These are phyloP conservation scores for Caprella mutica DNA, from an alignment of 2,888 invertebrate genomes.

Conservation along the genomic window DNA sequence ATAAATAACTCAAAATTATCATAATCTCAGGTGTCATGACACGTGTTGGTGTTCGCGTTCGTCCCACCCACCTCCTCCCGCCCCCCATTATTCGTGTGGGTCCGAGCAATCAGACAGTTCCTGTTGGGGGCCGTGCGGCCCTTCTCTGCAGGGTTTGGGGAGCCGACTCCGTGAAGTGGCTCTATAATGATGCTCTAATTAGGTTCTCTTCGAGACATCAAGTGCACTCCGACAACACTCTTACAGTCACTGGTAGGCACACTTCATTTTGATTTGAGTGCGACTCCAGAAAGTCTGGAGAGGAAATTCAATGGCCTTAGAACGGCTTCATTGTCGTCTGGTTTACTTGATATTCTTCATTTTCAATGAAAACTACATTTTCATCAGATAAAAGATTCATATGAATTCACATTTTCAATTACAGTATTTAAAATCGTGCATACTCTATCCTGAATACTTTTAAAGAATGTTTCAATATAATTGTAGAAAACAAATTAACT, in stretches of 20 bases:
- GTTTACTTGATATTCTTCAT: no score
- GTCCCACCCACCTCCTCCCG: conserved; percentile 25
- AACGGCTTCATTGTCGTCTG: no score
- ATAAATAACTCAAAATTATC: no score
- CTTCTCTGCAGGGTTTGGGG: conserved; percentile 27
- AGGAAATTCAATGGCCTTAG: no score
- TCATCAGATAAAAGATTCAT: no score
- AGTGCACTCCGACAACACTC: conserved; percentile 25
- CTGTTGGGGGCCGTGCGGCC: conserved; percentile 17
- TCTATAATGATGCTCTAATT: conserved; percentile 13
- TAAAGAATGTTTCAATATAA: no score
- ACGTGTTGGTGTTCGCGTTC: conserved; percentile 18
- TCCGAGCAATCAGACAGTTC: conserved; percentile 26
- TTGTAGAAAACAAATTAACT: no score
- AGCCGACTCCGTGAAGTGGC: conserved; percentile 21
- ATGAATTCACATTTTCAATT: no score
- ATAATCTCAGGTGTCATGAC: conserved; percentile 34
- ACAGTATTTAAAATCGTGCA: no score
- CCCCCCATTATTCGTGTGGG: conserved; percentile 28
- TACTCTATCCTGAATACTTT: no score
- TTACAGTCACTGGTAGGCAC: conserved; percentile 23
- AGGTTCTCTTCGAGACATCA: conserved; percentile 7
- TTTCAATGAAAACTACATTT: no score
- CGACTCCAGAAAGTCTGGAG: no score
- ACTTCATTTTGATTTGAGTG: background rate